phyloP scores from a whole-genome alignment of 2,888 invertebrate species.

The Spodoptera littoralis region DNA sequence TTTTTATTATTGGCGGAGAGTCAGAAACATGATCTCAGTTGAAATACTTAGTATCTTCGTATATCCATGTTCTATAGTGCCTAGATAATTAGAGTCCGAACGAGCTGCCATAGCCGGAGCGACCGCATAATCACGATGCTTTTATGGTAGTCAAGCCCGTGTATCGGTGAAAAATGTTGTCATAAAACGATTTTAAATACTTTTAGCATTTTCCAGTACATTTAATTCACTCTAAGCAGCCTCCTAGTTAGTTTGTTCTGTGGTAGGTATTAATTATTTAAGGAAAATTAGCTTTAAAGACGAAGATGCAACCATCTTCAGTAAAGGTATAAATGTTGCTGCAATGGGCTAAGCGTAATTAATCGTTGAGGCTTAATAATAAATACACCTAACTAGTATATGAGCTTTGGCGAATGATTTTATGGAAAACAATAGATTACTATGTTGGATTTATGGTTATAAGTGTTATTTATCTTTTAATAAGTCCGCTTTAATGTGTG shows the following conservation, averaged over 20 bases:
- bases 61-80: constrained; percentile 74
- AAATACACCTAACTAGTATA: constrained; percentile 9
- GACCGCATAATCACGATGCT: constrained; percentile 80
- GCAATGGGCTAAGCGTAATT: constrained; percentile 43
- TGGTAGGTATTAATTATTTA: constrained; percentile 43
- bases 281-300: constrained; percentile 45
- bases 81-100: constrained; percentile 80
- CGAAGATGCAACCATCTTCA: constrained; percentile 53
- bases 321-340: constrained; percentile 44
- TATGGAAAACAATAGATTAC: constrained; percentile 25
- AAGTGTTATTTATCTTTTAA: constrained; percentile 5
- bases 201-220: constrained; percentile 69
- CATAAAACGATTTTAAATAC: constrained; percentile 81
- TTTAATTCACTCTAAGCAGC: constrained; percentile 56
- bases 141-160: constrained; percentile 79
- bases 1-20: constrained; percentile 48
- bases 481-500: constrained; percentile 6
- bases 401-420: constrained; percentile 23
- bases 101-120: constrained; percentile 80
- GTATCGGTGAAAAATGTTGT: constrained; percentile 86
- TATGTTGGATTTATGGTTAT: constrained; percentile 5
- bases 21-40: constrained; percentile 40
- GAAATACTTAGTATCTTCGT: constrained; percentile 69
- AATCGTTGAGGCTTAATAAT: constrained; percentile 31
- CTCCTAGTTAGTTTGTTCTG: constrained; percentile 57